A percentile compares a stretch with the other conserved stretches of the same genome.
These are phyloP conservation scores for Linhomoeus sp. DNA, from an alignment of 2,888 invertebrate species.

Conservation along the genomic window DNA sequence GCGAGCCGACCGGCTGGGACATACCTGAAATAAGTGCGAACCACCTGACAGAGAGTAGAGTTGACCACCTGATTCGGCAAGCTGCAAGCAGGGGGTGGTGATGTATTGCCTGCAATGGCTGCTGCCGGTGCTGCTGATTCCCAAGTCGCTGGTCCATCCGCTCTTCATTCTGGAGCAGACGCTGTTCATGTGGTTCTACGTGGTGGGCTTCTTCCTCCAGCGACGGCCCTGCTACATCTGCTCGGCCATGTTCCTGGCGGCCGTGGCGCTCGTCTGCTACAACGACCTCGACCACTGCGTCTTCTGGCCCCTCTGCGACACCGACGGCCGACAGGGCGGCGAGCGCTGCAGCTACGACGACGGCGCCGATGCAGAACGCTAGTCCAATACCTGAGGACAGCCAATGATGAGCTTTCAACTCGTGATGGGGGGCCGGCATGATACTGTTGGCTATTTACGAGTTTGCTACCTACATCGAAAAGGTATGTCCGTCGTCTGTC, in stretches of 20 bases:
- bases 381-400: too few relatives aligned
- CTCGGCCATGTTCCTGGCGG: conserved; percentile 75
- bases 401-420: too few relatives aligned
- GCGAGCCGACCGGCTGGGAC: too few relatives aligned
- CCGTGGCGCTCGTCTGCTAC: conserved; percentile 82
- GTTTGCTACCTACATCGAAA: too few relatives aligned
- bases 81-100: too few relatives aligned
- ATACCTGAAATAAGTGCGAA: too few relatives aligned
- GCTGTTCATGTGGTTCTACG: conserved; percentile 86
- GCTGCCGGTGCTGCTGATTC: conserved; percentile 83
- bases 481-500: too few relatives aligned
- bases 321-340: conserved; percentile 13
- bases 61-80: too few relatives aligned
- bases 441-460: too few relatives aligned
- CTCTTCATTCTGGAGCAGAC: conserved; percentile 74
- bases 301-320: conserved; percentile 44
- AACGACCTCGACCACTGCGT: conserved; percentile 84
- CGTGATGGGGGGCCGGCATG: too few relatives aligned
- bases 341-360: conserved; percentile 13
- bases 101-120: conserved; percentile 97
- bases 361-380: neutral
- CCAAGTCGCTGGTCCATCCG: conserved; percentile 78
- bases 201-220: conserved; percentile 88
- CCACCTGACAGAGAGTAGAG: too few relatives aligned
- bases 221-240: conserved; percentile 92